Conservation (phyloP, 2,797 vertebrate species). For the Euthynnus affinis region DNA sequence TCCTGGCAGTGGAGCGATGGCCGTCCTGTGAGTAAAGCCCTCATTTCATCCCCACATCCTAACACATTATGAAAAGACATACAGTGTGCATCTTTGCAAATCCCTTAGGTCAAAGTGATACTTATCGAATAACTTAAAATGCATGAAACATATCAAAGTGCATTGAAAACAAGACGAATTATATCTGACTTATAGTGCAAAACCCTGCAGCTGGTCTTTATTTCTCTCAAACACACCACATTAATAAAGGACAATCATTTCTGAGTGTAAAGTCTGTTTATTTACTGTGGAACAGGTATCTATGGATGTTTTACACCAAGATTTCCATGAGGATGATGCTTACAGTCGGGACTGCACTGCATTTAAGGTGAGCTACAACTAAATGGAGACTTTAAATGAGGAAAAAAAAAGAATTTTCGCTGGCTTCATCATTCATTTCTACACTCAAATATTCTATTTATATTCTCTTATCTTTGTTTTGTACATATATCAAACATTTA, state of each 20-base stretch:
- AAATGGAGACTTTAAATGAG: background rate
- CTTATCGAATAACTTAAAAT: background rate
- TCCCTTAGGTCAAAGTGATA: background rate
- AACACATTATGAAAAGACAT: background rate
- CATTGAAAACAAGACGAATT: background rate
- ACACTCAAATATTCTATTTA: background rate
- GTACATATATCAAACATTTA: background rate
- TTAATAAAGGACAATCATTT: background rate
- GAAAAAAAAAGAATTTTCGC: background rate
- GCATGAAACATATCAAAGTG: background rate
- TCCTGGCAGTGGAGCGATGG: constrained; percentile 95
- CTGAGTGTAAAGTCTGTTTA: background rate
- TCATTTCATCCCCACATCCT: background rate
- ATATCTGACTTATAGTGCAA: background rate
- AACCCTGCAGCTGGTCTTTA: background rate
- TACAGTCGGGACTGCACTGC: constrained; percentile 92
- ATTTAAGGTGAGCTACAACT: constrained; percentile 87
- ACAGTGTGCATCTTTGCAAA: background rate
- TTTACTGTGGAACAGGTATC: constrained; percentile 87
- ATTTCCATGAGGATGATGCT: constrained; percentile 90
- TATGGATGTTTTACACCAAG: constrained; percentile 83
- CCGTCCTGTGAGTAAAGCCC: constrained; percentile 88
- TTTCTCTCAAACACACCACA: background rate
- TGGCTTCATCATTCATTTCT: background rate
- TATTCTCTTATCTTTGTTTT: background rate